A percentile compares a stretch with the other conserved stretches of the same genome.
These are phyloP conservation scores for Drosophila birchii DNA, from an alignment of 2,888 invertebrate species.

Conservation along the genomic window DNA sequence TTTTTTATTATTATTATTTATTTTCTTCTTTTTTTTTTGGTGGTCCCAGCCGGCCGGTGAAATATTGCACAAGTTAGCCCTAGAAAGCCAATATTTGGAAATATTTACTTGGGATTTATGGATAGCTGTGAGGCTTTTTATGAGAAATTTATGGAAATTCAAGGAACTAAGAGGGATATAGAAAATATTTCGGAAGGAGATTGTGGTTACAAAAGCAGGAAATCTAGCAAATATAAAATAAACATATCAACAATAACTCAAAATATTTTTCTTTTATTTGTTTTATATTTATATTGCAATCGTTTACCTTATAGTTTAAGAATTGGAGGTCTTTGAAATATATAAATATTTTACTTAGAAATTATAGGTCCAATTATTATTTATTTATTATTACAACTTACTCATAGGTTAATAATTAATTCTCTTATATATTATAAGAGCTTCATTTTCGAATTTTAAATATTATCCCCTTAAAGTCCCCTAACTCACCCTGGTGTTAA, in stretches of 20 bases:
- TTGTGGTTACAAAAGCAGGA: too few species aligned
- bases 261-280: neutral
- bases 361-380: too few species aligned
- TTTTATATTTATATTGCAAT: neutral
- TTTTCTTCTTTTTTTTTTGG: neutral
- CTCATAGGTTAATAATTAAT: neutral
- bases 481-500: conserved; percentile 1
- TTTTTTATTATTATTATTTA: neutral
- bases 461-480: neutral
- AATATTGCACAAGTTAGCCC: conserved; percentile 52
- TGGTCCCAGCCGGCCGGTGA: conserved; percentile 31
- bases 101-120: neutral
- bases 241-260: neutral
- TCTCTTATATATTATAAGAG: neutral
- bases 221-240: neutral
- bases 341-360: too few species aligned
- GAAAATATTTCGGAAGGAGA: too few species aligned
- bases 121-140: neutral
- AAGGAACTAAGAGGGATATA: neutral
- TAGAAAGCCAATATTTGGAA: conserved; percentile 40
- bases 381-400: too few species aligned
- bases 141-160: neutral
- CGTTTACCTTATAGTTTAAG: neutral
- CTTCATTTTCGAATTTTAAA: neutral
- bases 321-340: neutral